phyloP scores from a whole-genome alignment of 2,797 vertebrate species.

The Coracias cyanogaster region DNA sequence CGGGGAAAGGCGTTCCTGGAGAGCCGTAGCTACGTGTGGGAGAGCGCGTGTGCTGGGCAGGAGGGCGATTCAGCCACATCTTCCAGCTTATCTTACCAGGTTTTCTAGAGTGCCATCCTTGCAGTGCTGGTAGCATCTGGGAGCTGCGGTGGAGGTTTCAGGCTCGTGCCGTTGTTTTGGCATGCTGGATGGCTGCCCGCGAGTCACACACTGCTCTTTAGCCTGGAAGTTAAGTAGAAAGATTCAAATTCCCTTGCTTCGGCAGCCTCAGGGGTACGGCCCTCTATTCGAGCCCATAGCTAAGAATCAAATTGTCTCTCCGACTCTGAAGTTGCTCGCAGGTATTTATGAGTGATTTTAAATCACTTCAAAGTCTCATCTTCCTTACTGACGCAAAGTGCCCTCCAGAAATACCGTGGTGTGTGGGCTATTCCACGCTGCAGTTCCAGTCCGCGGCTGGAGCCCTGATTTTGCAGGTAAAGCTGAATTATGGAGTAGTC shows the following conservation, averaged over 20 bases:
- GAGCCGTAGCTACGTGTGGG: not conserved
- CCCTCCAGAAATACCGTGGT: not conserved
- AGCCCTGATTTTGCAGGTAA: not conserved
- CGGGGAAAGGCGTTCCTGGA: accelerated
- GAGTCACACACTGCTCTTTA: accelerated
- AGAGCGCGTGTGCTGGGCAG: accelerated
- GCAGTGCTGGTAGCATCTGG: accelerated
- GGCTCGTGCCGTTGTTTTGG: not conserved
- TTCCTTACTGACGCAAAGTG: not conserved
- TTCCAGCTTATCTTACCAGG: not conserved
- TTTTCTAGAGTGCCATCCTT: not conserved
- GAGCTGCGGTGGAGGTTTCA: not conserved
- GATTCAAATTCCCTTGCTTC: not conserved
- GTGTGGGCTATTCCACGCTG: not conserved
- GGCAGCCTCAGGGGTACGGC: slow-evolving; percentile 31
- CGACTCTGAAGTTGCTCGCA: slow-evolving; percentile 11
- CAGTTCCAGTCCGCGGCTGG: not conserved
- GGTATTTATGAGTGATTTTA: slow-evolving; percentile 57
- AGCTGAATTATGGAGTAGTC: not conserved
- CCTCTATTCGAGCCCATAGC: slow-evolving; percentile 29
- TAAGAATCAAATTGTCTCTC: slow-evolving; percentile 41
- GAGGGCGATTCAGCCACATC: not conserved
- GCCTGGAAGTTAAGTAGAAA: not conserved
- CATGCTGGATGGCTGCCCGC: not conserved
- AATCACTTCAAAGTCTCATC: slow-evolving; percentile 17